Evolutionary conservation across 92 coral and sea anemone genomes (phyloP).

Genomic region (Phenganax marumi): DNA sequence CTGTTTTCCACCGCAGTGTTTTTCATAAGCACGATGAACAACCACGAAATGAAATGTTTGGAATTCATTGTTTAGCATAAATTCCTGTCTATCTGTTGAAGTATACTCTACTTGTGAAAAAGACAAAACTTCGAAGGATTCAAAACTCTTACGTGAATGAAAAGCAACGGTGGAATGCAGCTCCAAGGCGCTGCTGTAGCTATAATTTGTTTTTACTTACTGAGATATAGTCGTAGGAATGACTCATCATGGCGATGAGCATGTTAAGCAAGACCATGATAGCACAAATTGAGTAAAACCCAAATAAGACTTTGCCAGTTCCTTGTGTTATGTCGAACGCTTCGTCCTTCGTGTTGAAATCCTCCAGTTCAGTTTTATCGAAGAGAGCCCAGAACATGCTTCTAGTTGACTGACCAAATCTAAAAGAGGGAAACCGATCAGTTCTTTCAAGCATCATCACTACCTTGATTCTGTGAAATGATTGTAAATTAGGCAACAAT

Average conservation of each 20-base stretch:
- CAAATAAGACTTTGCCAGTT: constrained; percentile 73
- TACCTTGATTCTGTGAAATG: too few relatives aligned
- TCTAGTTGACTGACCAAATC: constrained; percentile 56
- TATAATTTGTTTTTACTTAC: constrained; percentile 56
- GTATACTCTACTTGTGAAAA: too few relatives aligned
- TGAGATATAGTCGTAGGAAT: constrained; percentile 64
- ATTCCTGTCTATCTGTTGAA: too few relatives aligned
- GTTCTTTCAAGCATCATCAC: neutral
- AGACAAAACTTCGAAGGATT: too few relatives aligned
- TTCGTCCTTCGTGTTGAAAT: constrained; percentile 51
- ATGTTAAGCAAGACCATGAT: constrained; percentile 73
- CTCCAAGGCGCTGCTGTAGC: neutral
- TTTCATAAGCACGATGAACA: too few relatives aligned
- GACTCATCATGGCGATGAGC: constrained; percentile 80
- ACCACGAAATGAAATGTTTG: too few relatives aligned
- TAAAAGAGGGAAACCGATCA: constrained; percentile 8
- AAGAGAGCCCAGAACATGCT: constrained; percentile 82
- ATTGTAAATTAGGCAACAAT: too few relatives aligned
- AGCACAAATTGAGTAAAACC: constrained; percentile 60
- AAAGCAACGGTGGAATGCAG: neutral
- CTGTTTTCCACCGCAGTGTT: too few relatives aligned
- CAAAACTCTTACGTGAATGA: too few relatives aligned
- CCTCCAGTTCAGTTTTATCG: constrained; percentile 51
- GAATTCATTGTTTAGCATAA: too few relatives aligned
- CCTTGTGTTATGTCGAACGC: constrained; percentile 57